Percentiles rank a stretch among this genome's conserved stretches.
Conservation (phyloP, 2,797 vertebrate species). For the Sarcophilus harrisii region DNA sequence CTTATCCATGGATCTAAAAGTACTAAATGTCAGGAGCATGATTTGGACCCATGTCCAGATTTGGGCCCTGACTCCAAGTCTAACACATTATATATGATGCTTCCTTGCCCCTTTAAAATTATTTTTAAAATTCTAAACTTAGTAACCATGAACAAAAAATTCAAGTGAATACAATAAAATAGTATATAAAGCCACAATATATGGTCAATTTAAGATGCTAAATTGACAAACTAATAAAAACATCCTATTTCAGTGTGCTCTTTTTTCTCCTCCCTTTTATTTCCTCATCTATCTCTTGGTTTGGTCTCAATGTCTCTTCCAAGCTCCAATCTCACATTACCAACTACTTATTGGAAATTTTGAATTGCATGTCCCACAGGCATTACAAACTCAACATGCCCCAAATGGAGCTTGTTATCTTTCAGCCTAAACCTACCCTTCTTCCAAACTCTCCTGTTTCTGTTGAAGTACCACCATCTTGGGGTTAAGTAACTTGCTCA, state of each 20-base stretch:
- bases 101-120: neutral
- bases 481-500: too few species aligned
- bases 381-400: neutral
- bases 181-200: neutral
- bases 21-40: neutral
- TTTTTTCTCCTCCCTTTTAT: neutral
- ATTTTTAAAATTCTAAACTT: neutral
- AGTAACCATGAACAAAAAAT: neutral
- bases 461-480: neutral
- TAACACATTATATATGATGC: neutral
- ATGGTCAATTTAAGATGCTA: neutral
- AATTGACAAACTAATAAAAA: neutral
- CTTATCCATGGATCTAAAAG: neutral
- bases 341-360: neutral
- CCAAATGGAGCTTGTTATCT: neutral
- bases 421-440: neutral
- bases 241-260: neutral
- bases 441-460: neutral
- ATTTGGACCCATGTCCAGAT: neutral
- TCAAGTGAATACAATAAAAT: neutral
- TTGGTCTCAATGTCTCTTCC: neutral
- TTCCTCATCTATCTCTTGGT: neutral
- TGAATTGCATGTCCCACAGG: neutral
- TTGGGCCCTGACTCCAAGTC: neutral
- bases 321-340: neutral